These are phyloP conservation scores for Propithecus coquereli DNA, from an alignment of 2,113 vertebrate species.

Conservation along the genomic window DNA sequence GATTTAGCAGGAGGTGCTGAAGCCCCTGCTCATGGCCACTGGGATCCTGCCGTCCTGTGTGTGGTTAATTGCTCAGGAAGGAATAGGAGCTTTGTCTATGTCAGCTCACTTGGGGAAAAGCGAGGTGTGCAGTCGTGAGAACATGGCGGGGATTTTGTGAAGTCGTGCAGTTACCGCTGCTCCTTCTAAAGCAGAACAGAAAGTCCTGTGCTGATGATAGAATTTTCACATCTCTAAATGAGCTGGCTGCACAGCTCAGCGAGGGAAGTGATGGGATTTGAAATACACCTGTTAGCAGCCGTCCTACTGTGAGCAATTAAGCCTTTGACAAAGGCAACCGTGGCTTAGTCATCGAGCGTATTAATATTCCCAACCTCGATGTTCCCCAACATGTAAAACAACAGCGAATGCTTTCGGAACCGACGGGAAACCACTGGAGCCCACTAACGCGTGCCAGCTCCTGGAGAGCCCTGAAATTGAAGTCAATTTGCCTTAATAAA, in stretches of 20 bases:
- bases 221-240: not conserved
- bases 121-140: not conserved
- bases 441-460: conserved; percentile 31
- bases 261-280: not conserved
- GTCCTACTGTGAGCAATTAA: conserved; percentile 57
- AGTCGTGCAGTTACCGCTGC: too few species aligned
- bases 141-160: fast-evolving
- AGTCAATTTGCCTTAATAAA: conserved; percentile 69
- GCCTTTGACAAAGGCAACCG: not conserved
- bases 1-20: not conserved
- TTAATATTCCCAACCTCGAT: not conserved
- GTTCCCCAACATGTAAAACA: not conserved
- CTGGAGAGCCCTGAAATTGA: conserved; percentile 37
- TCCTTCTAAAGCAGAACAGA: not conserved
- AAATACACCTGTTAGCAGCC: not conserved
- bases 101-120: not conserved
- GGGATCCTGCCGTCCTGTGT: fast-evolving
- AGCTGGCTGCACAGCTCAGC: not conserved
- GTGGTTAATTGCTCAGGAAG: not conserved
- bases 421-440: conserved; percentile 7
- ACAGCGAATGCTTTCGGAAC: not conserved
- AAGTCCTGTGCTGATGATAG: not conserved
- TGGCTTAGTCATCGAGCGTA: not conserved
- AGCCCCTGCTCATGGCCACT: too few species aligned
- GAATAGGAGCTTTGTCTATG: not conserved